Percentiles rank a stretch among this genome's conserved stretches.
phyloP scores from a whole-genome alignment of 2,113 vertebrate species.

The Malurus elegans region DNA sequence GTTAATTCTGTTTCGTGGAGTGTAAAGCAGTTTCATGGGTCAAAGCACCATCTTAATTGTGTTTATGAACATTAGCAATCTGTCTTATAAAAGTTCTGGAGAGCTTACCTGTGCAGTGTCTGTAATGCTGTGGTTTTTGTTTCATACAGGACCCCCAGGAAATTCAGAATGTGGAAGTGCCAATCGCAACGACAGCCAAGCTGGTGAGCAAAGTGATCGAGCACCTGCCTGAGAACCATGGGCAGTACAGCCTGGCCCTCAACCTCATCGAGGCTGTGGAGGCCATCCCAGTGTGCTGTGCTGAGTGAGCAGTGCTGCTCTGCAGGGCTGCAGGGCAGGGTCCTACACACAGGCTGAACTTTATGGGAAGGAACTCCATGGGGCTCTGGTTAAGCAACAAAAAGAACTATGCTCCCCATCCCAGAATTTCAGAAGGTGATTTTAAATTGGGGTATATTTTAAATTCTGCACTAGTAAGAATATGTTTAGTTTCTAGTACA shows the following conservation, averaged over 20 bases:
- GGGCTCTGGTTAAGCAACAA: slow-evolving; percentile 38
- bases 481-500: slow-evolving; percentile 36
- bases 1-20: neutral
- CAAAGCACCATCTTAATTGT: neutral
- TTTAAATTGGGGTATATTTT: slow-evolving; percentile 51
- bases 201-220: slow-evolving; percentile 88
- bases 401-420: neutral
- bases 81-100: neutral
- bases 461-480: slow-evolving; percentile 39
- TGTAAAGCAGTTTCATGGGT: neutral
- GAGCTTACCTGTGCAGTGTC: neutral
- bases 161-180: slow-evolving; percentile 83
- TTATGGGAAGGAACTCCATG: neutral
- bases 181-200: slow-evolving; percentile 80
- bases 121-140: neutral
- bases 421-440: neutral
- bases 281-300: slow-evolving; percentile 62
- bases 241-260: slow-evolving; percentile 89
- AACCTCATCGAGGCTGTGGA: slow-evolving; percentile 91
- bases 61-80: neutral
- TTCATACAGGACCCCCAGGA: slow-evolving; percentile 86
- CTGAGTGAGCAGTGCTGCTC: neutral
- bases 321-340: neutral
- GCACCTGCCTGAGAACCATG: slow-evolving; percentile 91
- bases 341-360: neutral